phyloP scores from a whole-genome alignment of 2,888 invertebrate genomes.

The Argyresthia goedartella region DNA sequence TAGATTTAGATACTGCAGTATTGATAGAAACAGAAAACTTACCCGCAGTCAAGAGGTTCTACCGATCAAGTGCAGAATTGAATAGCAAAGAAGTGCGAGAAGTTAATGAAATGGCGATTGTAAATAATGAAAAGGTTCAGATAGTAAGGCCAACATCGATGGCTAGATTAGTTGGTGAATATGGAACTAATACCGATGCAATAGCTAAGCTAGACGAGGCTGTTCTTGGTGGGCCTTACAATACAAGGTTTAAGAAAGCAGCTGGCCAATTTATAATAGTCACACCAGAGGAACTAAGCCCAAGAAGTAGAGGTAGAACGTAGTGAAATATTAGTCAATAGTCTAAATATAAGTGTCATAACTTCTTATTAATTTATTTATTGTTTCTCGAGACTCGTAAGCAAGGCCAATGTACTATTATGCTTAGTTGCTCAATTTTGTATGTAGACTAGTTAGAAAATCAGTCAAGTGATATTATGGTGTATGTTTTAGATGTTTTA shows the following conservation, averaged over 20 bases:
- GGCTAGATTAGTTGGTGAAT: conserved; percentile 38
- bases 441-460: conserved; percentile 26
- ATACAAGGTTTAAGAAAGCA: conserved; percentile 30
- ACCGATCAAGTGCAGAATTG: conserved; percentile 53
- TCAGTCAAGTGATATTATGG: conserved; percentile 71
- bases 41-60: conserved; percentile 42
- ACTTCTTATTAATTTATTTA: conserved; percentile 44
- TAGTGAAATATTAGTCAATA: conserved; percentile 45
- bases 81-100: conserved; percentile 16
- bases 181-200: conserved; percentile 35
- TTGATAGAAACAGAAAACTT: conserved; percentile 23
- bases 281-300: conserved; percentile 26
- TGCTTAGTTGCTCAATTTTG: conserved; percentile 6
- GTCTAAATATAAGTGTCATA: conserved; percentile 53
- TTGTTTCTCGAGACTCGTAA: conserved; percentile 15
- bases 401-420: conserved; percentile 11
- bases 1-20: conserved; percentile 28
- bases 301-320: conserved; percentile 33
- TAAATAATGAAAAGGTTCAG: conserved; percentile 53
- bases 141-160: conserved; percentile 45
- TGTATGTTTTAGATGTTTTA: conserved; percentile 61
- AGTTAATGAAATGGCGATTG: conserved; percentile 32
- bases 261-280: conserved; percentile 21
- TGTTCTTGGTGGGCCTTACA: conserved; percentile 31
- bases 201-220: conserved; percentile 53